phyloP scores from a whole-genome alignment of 1,140 invertebrate genomes.

The Drosophila rufa region DNA sequence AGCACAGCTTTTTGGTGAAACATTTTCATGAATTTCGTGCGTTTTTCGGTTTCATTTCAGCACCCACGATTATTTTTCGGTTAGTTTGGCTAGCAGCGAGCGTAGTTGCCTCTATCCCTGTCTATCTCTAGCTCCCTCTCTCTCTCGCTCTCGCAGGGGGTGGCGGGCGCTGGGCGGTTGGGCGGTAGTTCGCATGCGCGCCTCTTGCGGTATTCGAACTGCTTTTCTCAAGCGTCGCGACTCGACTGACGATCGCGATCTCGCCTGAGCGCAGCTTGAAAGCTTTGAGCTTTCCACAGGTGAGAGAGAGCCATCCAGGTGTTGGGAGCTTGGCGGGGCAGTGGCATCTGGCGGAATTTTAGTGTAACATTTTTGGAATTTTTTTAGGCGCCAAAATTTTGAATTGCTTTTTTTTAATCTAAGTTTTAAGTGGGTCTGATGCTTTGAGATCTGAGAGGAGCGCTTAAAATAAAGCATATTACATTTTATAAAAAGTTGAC shows the following conservation, averaged over 20 bases:
- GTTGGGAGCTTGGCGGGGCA: not conserved
- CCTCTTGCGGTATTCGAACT: conserved; percentile 49
- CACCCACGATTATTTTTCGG: conserved; percentile 60
- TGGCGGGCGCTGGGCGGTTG: conserved; percentile 38
- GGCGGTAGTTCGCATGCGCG: conserved; percentile 45
- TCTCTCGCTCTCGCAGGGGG: conserved; percentile 34
- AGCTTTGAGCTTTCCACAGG: conserved; percentile 31
- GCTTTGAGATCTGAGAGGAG: too few relatives aligned
- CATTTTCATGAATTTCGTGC: conserved; percentile 57
- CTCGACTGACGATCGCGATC: conserved; percentile 53
- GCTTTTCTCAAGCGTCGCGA: conserved; percentile 67
- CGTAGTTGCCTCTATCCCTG: conserved; percentile 36
- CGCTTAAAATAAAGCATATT: too few relatives aligned
- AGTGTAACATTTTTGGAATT: too few relatives aligned
- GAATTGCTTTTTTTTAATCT: not conserved
- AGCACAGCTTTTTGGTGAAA: conserved; percentile 39
- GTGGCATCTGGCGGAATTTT: conserved; percentile 16
- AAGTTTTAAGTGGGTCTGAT: not conserved
- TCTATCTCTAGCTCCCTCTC: conserved; percentile 39
- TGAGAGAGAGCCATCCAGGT: conserved; percentile 23
- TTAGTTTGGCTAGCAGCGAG: conserved; percentile 38
- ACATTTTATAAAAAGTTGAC: too few relatives aligned
- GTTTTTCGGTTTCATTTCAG: conserved; percentile 66
- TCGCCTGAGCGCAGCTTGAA: conserved; percentile 30
- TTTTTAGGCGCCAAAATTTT: conserved; percentile 1